phyloP scores from a whole-genome alignment of 2,113 vertebrate species.

The Saguinus midas region DNA sequence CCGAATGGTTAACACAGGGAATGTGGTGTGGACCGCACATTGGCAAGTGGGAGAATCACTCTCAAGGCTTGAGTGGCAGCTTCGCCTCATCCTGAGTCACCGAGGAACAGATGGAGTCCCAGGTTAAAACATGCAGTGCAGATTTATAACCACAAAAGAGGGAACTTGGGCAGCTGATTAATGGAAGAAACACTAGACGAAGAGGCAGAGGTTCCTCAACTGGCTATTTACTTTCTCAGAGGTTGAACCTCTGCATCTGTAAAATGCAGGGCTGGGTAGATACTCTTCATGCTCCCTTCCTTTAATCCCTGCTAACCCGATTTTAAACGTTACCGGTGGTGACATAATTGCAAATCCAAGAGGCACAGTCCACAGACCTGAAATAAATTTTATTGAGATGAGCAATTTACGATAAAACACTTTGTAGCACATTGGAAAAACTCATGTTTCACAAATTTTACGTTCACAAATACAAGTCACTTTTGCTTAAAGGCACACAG shows the following conservation, averaged over 20 bases:
- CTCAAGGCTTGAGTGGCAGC: background rate
- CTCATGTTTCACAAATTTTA: background rate
- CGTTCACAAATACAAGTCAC: slow-evolving; percentile 9
- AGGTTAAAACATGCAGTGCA: background rate
- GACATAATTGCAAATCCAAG: background rate
- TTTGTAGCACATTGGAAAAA: background rate
- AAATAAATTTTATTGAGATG: slow-evolving; percentile 60
- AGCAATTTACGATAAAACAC: background rate
- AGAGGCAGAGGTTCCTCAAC: background rate
- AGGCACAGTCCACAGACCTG: background rate
- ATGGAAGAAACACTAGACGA: background rate
- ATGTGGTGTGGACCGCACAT: background rate
- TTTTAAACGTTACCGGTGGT: background rate
- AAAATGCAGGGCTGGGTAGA: background rate
- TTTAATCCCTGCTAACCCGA: background rate
- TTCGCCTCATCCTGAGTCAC: background rate
- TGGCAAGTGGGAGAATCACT: rapidly evolving
- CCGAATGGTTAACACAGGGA: background rate
- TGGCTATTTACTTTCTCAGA: rapidly evolving
- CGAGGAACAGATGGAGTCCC: background rate
- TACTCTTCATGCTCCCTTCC: background rate
- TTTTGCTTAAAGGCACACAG: background rate
- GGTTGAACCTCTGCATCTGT: background rate
- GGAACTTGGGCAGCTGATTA: background rate
- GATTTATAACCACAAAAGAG: background rate